phyloP scores from a whole-genome alignment of 2,888 invertebrate species.

The Leptopilina syphax region DNA sequence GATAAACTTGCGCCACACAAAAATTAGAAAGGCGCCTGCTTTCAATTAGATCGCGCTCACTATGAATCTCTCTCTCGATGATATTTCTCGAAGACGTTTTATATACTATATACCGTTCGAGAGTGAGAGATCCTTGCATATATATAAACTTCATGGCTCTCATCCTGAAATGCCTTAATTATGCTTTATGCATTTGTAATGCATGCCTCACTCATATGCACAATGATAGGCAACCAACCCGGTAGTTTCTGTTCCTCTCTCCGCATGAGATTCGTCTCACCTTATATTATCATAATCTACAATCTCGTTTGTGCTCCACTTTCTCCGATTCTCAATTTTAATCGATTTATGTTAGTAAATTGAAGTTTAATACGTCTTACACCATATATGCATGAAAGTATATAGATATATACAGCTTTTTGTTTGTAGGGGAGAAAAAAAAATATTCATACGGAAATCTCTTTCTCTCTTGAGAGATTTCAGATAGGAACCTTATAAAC shows the following conservation, averaged over 20 bases:
- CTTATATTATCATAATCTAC: slow-evolving; percentile 31
- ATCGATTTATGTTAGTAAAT: slow-evolving; percentile 19
- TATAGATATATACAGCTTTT: background rate
- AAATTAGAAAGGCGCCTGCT: slow-evolving; percentile 64
- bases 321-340: slow-evolving; percentile 30
- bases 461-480: no score
- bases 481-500: no score
- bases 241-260: background rate
- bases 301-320: slow-evolving; percentile 32
- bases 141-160: background rate
- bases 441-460: background rate
- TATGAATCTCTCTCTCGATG: slow-evolving; percentile 46
- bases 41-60: slow-evolving; percentile 58
- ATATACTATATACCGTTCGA: background rate
- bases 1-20: slow-evolving; percentile 59
- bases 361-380: background rate
- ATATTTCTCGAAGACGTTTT: background rate
- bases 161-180: slow-evolving; percentile 20
- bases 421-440: background rate
- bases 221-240: no score
- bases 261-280: slow-evolving; percentile 20
- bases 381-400: background rate
- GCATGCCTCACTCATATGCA: background rate
- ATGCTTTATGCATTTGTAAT: slow-evolving; percentile 13
- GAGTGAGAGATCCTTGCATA: slow-evolving; percentile 1